Evolutionary conservation across 2,888 invertebrate species (phyloP).

Genomic region (Cheilosia variabilis): DNA sequence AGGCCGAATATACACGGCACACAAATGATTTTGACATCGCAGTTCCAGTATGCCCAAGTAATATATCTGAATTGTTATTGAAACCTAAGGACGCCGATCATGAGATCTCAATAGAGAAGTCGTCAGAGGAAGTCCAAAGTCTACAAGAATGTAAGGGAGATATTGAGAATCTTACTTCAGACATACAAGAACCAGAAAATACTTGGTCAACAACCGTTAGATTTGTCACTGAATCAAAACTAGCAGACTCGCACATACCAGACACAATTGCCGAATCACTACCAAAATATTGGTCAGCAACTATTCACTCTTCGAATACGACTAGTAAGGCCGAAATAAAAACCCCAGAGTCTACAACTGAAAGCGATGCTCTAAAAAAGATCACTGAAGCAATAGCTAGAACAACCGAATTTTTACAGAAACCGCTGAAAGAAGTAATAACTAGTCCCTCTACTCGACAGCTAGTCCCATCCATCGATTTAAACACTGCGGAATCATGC

Average conservation of each 20-base stretch:
- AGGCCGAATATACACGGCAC: too few relatives aligned
- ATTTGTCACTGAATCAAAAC: constrained; percentile 54
- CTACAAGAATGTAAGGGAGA: background rate
- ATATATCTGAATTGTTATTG: too few relatives aligned
- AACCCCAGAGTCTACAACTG: constrained; percentile 17
- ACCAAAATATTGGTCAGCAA: constrained; percentile 50
- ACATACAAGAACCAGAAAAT: constrained; percentile 18
- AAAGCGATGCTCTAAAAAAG: constrained; percentile 70
- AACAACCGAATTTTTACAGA: constrained; percentile 73
- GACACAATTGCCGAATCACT: background rate
- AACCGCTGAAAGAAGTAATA: constrained; percentile 48
- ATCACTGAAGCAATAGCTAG: constrained; percentile 75
- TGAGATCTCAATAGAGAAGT: background rate
- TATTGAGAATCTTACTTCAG: background rate
- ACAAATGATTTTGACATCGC: too few relatives aligned
- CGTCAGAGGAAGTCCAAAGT: background rate
- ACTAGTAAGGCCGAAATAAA: background rate
- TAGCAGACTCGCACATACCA: background rate
- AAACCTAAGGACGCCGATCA: background rate
- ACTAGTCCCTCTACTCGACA: background rate
- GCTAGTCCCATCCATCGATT: background rate
- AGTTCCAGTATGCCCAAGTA: too few relatives aligned
- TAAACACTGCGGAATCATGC: background rate
- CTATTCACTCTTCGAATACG: constrained; percentile 41
- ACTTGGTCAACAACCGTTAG: constrained; percentile 54